Base-by-base conservation (phyloP, 2,113 vertebrate species). In the Bolborhynchus lineola region DNA sequence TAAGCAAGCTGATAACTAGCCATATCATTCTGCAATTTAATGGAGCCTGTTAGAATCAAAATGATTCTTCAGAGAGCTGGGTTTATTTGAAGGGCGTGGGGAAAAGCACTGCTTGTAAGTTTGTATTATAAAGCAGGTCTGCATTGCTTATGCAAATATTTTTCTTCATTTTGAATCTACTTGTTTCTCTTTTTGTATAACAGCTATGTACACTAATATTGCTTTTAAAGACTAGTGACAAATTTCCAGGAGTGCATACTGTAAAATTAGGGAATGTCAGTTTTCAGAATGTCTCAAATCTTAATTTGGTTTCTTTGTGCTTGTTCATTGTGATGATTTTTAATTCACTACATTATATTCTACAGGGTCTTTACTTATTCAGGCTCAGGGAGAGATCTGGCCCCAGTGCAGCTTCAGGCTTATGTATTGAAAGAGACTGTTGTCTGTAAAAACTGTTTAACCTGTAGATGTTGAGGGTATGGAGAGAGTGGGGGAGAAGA, bases 361-460 rank as follows among this genome's bases (percentile, higher is more conserved):
- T 95, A 97, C 95, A 93, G 94, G 95, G 96, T 97, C 92, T 95
- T 97, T 95, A 95, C 95, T 97, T 97, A 97, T 97, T 96, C 96
- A 97, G 95, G 94, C 95, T 96, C 83, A 82, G 95, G 96, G 96
- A 96, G 94, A 95, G 83, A 95, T 96, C 83, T 96, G 91, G 92
- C 95, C 95, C 96, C 95, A 93, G 86, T 87, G 92, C 95, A 95
- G 95, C 96, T 96, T 95, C 96, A 92, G 96, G 95, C 95, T 95
- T 95, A 93, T 91, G 88, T 95, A 94, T 88, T 95, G 95, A 96
- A 97, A 94, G 95, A 96, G 93, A 64, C 91, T 95, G 95, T 96
- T 97, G 96, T 96, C 94, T 96, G 91, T 89, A 92, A 95, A 92
- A 97, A 95, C 92, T 95, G 96, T 96, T 97, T 94, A 97, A 96